Percentiles rank a stretch among this genome's conserved stretches.
Evolutionary conservation across 2,113 vertebrate genomes (phyloP).

Genomic region (Ceyx cyanopectus): DNA sequence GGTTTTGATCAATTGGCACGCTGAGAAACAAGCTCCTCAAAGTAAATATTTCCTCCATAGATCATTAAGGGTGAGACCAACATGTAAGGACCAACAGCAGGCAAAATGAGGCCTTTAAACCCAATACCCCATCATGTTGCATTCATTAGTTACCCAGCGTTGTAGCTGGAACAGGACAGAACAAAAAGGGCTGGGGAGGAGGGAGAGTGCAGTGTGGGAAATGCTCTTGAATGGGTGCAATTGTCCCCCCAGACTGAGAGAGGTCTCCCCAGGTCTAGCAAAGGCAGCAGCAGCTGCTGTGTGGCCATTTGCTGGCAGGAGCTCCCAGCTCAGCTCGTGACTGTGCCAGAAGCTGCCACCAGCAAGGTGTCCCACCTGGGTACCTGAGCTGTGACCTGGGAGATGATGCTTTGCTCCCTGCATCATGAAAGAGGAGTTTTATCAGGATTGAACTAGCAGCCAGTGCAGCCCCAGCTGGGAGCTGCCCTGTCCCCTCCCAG

Average conservation of each 20-base stretch:
- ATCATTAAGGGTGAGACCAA: conserved; percentile 56
- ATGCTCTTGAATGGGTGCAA: neutral
- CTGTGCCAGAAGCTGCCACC: neutral
- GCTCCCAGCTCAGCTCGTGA: neutral
- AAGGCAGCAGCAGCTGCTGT: neutral
- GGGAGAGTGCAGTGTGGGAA: neutral
- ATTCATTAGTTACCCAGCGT: conserved; percentile 53
- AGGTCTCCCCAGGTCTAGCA: rapidly evolving
- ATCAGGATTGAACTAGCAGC: neutral
- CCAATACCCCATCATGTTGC: conserved; percentile 46
- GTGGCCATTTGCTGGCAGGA: neutral
- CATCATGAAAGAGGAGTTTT: neutral
- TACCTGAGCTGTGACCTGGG: rapidly evolving
- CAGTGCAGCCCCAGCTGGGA: neutral
- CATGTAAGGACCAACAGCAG: conserved; percentile 53
- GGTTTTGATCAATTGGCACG: conserved; percentile 52
- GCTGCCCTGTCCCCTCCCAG: neutral
- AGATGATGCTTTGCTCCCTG: neutral
- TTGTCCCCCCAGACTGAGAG: neutral
- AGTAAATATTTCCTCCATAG: conserved; percentile 68
- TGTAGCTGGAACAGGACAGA: neutral
- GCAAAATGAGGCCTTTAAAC: conserved; percentile 56
- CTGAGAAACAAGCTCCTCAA: conserved; percentile 53
- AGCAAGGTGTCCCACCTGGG: neutral
- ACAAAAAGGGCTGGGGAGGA: neutral